Percentiles rank a stretch among this genome's conserved stretches.
Evolutionary conservation across 2,797 vertebrate genomes (phyloP).

Genomic region (Gymnopithys bicolor): DNA sequence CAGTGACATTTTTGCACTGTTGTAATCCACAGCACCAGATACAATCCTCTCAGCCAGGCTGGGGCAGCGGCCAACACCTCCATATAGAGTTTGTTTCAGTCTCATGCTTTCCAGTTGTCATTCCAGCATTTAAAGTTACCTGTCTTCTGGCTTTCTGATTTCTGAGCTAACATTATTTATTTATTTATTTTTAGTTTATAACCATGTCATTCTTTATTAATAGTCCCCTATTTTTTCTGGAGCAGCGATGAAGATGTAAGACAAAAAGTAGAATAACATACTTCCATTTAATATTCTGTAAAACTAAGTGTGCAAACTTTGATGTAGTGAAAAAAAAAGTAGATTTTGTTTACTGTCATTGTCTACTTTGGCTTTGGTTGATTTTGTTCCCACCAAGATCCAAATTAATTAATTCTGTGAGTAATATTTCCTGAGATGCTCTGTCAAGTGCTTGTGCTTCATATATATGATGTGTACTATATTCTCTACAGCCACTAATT

Average conservation of each 20-base stretch:
- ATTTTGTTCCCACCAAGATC: background rate
- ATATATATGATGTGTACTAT: background rate
- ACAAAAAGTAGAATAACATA: background rate
- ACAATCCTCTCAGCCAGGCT: rapidly evolving
- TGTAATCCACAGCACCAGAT: background rate
- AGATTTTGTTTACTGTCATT: slow-evolving; percentile 6
- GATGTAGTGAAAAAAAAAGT: background rate
- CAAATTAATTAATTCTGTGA: slow-evolving; percentile 36
- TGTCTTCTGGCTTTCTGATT: background rate
- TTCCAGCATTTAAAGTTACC: background rate
- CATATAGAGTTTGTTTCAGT: background rate
- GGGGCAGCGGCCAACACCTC: background rate
- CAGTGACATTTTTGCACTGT: background rate
- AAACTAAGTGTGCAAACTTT: background rate
- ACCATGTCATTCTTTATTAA: background rate
- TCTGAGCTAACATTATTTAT: background rate
- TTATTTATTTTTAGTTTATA: background rate
- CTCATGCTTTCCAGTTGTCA: background rate
- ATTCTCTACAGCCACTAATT: background rate
- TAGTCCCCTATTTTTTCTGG: background rate
- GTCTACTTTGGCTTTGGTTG: background rate
- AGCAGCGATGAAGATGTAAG: background rate
- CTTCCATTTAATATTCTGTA: background rate
- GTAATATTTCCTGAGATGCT: slow-evolving; percentile 21
- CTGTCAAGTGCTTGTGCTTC: slow-evolving; percentile 10